Evolutionary conservation across 2,888 invertebrate genomes (phyloP).

Genomic region (Epinotia demarniana): DNA sequence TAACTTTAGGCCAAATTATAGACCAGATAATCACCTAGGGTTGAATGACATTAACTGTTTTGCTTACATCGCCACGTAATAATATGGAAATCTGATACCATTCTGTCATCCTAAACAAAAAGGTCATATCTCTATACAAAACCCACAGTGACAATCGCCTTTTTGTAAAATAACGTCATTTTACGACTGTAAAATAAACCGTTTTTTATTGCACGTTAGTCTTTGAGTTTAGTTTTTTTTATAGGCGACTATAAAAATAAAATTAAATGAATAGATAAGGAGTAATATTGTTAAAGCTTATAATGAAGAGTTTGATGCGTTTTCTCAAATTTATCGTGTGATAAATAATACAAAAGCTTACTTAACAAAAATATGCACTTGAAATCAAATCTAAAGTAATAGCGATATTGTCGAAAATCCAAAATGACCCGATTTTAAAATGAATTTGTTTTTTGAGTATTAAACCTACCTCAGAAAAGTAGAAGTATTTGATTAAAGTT

Average conservation of each 20-base stretch:
- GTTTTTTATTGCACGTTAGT: constrained; percentile 59
- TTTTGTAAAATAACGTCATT: neutral
- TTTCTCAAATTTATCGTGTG: constrained; percentile 46
- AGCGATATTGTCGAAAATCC: neutral
- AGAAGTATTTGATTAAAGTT: constrained; percentile 24
- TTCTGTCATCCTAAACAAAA: constrained; percentile 27
- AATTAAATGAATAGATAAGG: constrained; percentile 62
- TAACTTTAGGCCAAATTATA: constrained; percentile 56
- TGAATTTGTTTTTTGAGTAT: neutral
- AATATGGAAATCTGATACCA: constrained; percentile 67
- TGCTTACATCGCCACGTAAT: constrained; percentile 57
- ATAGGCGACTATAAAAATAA: constrained; percentile 60
- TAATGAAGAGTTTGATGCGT: constrained; percentile 53
- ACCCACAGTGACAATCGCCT: neutral
- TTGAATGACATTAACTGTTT: constrained; percentile 66
- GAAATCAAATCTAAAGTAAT: neutral
- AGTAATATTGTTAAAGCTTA: constrained; percentile 52
- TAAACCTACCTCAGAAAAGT: constrained; percentile 42
- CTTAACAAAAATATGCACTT: neutral
- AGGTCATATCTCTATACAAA: neutral
- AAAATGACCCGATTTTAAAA: neutral
- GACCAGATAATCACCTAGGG: constrained; percentile 53
- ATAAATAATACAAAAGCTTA: neutral
- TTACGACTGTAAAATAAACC: constrained; percentile 60
- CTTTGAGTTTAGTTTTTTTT: constrained; percentile 60